Conservation (phyloP, 2,888 invertebrate genomes). For the Phengaris arion region DNA sequence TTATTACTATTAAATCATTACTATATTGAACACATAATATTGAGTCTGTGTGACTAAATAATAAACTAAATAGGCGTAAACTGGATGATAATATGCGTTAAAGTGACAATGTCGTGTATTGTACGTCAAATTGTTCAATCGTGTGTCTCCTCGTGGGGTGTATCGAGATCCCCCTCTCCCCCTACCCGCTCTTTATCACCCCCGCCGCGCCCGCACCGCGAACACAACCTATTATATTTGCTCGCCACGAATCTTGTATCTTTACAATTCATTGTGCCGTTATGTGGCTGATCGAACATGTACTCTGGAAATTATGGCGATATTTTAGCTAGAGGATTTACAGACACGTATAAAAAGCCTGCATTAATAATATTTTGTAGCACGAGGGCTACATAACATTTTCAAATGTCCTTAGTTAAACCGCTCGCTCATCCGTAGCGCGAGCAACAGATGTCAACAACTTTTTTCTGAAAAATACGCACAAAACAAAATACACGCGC, state of each 20-base stretch:
- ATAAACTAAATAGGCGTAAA: conserved; percentile 27
- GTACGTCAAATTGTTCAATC: conserved; percentile 31
- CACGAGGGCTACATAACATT: background rate
- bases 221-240: conserved; percentile 36
- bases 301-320: background rate
- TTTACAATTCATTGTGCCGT: conserved; percentile 36
- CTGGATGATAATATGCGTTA: conserved; percentile 18
- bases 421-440: conserved; percentile 2
- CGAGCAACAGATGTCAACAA: conserved; percentile 12
- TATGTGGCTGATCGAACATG: conserved; percentile 29
- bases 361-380: background rate
- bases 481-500: background rate
- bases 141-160: conserved; percentile 25
- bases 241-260: conserved; percentile 35
- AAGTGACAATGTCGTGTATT: conserved; percentile 28
- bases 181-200: conserved; percentile 7
- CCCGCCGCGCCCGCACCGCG: conserved; percentile 28
- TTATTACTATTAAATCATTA: background rate
- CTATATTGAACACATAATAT: background rate
- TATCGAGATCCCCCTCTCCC: conserved; percentile 33
- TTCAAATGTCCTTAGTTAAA: background rate
- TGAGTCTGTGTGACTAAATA: conserved; percentile 10
- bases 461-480: background rate
- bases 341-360: background rate
- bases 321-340: background rate